Base-by-base conservation (phyloP, 2,797 vertebrate species). In the Acanthis flammea region DNA sequence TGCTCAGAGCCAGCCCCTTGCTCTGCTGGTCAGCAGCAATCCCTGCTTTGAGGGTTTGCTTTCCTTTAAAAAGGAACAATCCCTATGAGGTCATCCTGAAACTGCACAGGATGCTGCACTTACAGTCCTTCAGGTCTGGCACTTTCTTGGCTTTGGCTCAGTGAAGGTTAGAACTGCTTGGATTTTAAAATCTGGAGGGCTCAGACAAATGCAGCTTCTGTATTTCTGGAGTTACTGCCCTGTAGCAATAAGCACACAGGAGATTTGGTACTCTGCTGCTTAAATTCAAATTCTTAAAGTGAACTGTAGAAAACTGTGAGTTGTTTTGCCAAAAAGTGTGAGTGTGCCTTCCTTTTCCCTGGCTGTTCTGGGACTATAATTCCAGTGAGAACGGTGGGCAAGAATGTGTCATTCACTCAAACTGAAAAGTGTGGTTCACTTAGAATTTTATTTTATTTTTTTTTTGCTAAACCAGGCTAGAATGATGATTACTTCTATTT, bases 11-110 rank as follows among this genome's bases (percentile, higher is more conserved):
- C 91, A 90, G 65, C 68, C 91, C 35, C 61, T 67, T 74, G 95
- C 89, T 92, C 82, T 72, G 85, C 79, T 91, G 93, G 91, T 90
- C 87, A 96, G 85, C 82, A 80, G 84, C 85, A 60, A 16, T 33
- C 75, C 41, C 57, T 51, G 67, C 61, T 90, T 77, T 57, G 89
- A 74, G 87, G 75, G 60, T 82, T 92, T 57, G 17, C 90, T 77
- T 87, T 67, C 16, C 78, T 94, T 94, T 71, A 42, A 51, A 84
- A 86, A 91, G 87, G 45, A 96, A 65, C 90, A 94, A 68, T 88
- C 65, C 4, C 2, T 8, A 65, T 94, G 87, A 94, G 87, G 57
- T 96, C 90, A 91, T 91, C 87, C 75, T 47, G 72, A 48, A 91
- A 77, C 81, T 75, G 85, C 16, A 21, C 87, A 83, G 87, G 89